Evolutionary conservation across 2,113 vertebrate species (phyloP), one percentile per base, ranked within the genome.

Genomic region (Azemiops feae): DNA sequence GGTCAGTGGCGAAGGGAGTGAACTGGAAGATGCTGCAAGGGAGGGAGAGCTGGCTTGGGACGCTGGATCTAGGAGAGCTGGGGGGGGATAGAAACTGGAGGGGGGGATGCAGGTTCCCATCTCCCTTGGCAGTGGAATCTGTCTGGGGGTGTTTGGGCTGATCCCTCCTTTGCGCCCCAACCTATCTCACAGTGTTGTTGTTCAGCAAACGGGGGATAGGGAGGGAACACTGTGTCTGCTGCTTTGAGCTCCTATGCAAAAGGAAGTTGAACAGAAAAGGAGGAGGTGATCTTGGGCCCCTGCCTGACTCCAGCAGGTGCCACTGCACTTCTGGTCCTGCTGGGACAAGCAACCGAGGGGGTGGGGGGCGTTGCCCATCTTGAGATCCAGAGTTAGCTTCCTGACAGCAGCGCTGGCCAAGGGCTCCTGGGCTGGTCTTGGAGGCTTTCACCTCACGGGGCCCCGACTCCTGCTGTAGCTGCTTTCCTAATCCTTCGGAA

Each of bases 1-100:
- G 99, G 98, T 99, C 92, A 64, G 74, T 1, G 18, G 16, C 0
- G 1, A 3, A 81, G 69, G 69, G 69, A 39, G 14, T 34, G 69
- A n/a, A 20, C 16, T 2, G 16, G 69, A 20, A 81, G 14, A 5
- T 7, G n/a, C n/a, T 34, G 14, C 14, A 34, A 74, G 20, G 69
- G 60, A 27, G 60, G 69, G 27, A 30, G 12, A 74, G 64, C 5
- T 74, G 64, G 14, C 69, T 34, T 7, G n/a, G 14, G 69, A 74
- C 5, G 1, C 16, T 39, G 16, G 74, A 8, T 6, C 6, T 9
- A 43, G 34, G 69, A 81, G n/a, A 18, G 64, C 3, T 16, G 34
- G 30, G 50, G 25, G 3, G 39, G 81, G 16, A 16, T 45, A 8
- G 22, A 18, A 23, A 23, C 10, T 0, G 9, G 90, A 18, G 1